Evolutionary conservation across 1,140 invertebrate species (phyloP), one percentile per base, ranked within the genome.

Genomic region (Patella vulgata): DNA sequence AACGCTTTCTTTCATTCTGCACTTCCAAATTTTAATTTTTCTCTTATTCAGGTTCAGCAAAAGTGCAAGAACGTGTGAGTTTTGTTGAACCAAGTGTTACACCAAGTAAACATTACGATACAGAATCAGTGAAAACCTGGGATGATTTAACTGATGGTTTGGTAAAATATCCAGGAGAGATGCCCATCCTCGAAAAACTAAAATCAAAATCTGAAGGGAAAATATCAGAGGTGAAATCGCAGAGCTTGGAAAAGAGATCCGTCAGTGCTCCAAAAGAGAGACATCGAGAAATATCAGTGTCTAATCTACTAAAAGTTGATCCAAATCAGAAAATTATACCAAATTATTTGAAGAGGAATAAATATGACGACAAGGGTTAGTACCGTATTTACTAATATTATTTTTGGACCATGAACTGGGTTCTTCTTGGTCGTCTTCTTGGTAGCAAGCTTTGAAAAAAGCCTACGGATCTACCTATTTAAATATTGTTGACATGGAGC

Each of bases 351-450:
- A 79, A 75, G 55, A 75, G 69, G 53, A 81, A 79, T 40, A 74
- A 64, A 60, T 81, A 81, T 68, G 79, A 81, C 72, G 77, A 79
- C 51, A 64, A 57, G 66, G 73, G 77, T 81, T 47, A 47, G 53
- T 60, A n/a, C 21, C 19, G 12, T 19, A 14, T 60, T 33, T n/a
- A n/a, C n/a, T n/a, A n/a, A n/a, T 39, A 19, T 50, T 40, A 23
- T 27, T 59, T 2, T 36, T 33, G 0, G 39, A 3, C 27, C 21
- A 3, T 0, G 42, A n/a, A 25, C n/a, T n/a, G 27, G 31, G 33
- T 53, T 33, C 6, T 52, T 17, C 1, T 19, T 19, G 33, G 12
- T 53, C 19, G 33, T 21, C n/a, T n/a, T n/a, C n/a, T n/a, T n/a
- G n/a, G n/a, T n/a, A n/a, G n/a, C n/a, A n/a, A n/a, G n/a, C n/a